phyloP scores from a whole-genome alignment of 23 tunicate genomes.

The Clavelina lepadiformis region DNA sequence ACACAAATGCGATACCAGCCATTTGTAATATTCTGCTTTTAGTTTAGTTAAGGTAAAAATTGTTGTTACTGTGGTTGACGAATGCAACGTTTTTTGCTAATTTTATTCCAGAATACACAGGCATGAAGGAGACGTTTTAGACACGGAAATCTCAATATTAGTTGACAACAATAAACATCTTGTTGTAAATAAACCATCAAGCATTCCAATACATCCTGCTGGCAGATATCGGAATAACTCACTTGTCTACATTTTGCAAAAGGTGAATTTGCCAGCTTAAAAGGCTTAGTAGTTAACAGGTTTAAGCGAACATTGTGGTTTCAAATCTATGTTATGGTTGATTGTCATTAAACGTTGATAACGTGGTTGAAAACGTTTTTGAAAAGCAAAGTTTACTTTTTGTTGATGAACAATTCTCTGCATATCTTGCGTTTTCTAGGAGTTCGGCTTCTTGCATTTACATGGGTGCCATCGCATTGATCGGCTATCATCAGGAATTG shows the following conservation, averaged over 20 bases:
- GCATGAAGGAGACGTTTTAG: constrained; percentile 69
- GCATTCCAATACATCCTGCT: constrained; percentile 91
- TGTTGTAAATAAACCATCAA: constrained; percentile 86
- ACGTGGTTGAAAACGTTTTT: no score
- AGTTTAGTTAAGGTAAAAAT: not conserved
- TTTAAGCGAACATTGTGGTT: no score
- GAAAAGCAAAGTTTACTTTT: no score
- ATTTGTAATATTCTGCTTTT: not conserved
- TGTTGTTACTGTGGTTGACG: not conserved
- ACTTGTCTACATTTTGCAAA: constrained; percentile 53
- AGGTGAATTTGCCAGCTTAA: constrained; percentile 38
- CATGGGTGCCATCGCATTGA: constrained; percentile 82
- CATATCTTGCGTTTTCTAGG: no score
- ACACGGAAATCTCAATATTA: constrained; percentile 40
- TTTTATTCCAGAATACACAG: constrained; percentile 68
- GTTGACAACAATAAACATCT: constrained; percentile 44
- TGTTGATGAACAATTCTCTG: no score
- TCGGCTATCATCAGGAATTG: constrained; percentile 85
- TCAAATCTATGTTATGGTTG: no score
- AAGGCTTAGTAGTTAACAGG: no score
- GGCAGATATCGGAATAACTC: constrained; percentile 88
- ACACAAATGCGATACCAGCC: no score
- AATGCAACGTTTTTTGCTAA: no score
- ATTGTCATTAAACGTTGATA: no score
- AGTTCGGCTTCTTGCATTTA: constrained; percentile 36